A percentile compares a stretch with the other conserved stretches of the same genome.
These are phyloP conservation scores for Odontocolon sp. DNA, from an alignment of 2,888 invertebrate species.

Conservation along the genomic window DNA sequence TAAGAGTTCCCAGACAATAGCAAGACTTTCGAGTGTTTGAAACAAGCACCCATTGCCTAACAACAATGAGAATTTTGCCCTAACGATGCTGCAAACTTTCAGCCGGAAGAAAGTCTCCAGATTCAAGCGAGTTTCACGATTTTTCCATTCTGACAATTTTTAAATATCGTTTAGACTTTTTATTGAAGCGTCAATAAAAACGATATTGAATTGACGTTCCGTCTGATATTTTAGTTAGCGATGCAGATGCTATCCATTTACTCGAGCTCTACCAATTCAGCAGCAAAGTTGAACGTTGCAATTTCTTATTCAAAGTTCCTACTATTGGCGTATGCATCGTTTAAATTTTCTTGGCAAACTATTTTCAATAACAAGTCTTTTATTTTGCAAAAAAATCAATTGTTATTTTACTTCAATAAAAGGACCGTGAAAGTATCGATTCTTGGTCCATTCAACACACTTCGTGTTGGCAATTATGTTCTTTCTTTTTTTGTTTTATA, in stretches of 20 bases:
- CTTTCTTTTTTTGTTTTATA: too few relatives aligned
- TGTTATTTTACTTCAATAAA: too few relatives aligned
- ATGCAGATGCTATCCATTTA: background rate
- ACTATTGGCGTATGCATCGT: conserved; percentile 15
- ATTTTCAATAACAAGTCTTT: conserved; percentile 19
- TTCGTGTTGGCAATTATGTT: too few relatives aligned
- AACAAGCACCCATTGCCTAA: conserved; percentile 38
- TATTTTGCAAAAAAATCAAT: background rate
- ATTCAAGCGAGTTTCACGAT: background rate
- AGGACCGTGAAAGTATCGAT: too few relatives aligned
- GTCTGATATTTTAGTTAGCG: background rate
- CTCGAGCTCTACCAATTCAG: background rate
- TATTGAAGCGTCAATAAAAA: too few relatives aligned
- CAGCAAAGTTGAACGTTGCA: background rate
- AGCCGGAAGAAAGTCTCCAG: conserved; percentile 11
- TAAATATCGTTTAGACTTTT: too few relatives aligned
- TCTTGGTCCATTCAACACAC: too few relatives aligned
- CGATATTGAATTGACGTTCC: background rate
- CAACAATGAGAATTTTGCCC: conserved; percentile 45
- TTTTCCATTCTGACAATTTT: conserved; percentile 14
- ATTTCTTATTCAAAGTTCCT: background rate
- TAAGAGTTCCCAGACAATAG: conserved; percentile 59
- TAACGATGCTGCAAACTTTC: conserved; percentile 9
- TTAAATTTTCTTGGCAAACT: conserved; percentile 22
- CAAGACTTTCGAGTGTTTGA: conserved; percentile 45